Percentiles rank a stretch among this genome's conserved stretches.
Conservation (phyloP, 2,113 vertebrate genomes). For the Pao palembangensis region DNA sequence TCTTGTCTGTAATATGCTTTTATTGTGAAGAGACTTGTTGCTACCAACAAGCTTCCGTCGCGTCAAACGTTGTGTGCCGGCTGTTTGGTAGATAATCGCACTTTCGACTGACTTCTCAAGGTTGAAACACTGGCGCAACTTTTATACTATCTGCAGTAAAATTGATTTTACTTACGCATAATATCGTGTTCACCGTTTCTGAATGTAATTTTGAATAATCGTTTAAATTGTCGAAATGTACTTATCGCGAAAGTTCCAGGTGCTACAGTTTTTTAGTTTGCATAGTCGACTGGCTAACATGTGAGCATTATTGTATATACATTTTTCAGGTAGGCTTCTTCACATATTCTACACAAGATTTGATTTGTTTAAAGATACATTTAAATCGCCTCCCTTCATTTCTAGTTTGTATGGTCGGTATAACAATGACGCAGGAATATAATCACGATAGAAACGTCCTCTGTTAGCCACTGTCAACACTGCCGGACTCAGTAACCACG, state of each 20-base stretch:
- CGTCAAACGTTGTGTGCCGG: not conserved
- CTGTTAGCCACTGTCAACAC: conserved; percentile 17
- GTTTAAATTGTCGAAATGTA: not conserved
- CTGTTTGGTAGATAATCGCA: not conserved
- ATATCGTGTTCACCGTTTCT: fast-evolving
- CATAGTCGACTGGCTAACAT: conserved; percentile 27
- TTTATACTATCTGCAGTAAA: too few relatives aligned
- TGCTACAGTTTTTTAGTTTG: not conserved
- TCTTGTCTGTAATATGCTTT: not conserved
- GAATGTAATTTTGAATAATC: not conserved
- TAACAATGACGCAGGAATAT: conserved; percentile 7
- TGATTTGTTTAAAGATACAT: not conserved
- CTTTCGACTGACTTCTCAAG: conserved; percentile 34
- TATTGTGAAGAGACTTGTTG: conserved; percentile 4
- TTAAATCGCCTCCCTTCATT: not conserved
- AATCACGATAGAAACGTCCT: conserved; percentile 34
- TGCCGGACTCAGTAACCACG: not conserved
- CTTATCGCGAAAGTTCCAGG: conserved; percentile 31
- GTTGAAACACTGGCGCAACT: too few relatives aligned
- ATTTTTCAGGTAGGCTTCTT: not conserved
- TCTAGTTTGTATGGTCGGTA: not conserved
- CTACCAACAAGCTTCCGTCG: not conserved
- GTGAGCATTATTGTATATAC: conserved; percentile 14
- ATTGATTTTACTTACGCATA: too few relatives aligned
- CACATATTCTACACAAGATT: not conserved